phyloP scores from a whole-genome alignment of 2,113 vertebrate species.

The Bostrychus sinensis region DNA sequence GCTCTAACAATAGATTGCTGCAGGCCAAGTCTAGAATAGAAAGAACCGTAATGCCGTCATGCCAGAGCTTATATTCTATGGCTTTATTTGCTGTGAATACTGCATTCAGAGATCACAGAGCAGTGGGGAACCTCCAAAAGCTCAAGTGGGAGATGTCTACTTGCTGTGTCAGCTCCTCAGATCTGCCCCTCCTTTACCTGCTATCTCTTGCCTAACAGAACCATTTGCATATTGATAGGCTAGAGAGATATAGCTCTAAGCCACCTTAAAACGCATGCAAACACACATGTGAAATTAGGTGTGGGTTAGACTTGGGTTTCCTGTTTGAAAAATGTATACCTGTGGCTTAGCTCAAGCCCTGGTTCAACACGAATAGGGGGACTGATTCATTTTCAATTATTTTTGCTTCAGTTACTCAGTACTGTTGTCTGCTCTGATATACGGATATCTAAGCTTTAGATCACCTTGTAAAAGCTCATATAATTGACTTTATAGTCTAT shows the following conservation, averaged over 20 bases:
- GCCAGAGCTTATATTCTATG: slow-evolving; percentile 21
- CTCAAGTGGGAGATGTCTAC: slow-evolving; percentile 12
- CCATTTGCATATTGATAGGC: slow-evolving; percentile 66
- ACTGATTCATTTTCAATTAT: slow-evolving; percentile 14
- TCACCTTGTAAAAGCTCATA: background rate
- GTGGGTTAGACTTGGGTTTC: slow-evolving; percentile 7
- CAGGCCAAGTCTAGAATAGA: slow-evolving; percentile 41
- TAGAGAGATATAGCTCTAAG: slow-evolving; percentile 27
- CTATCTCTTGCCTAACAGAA: slow-evolving; percentile 12
- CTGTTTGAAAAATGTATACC: slow-evolving; percentile 12
- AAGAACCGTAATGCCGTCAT: slow-evolving; percentile 22
- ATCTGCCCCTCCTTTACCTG: slow-evolving; percentile 38
- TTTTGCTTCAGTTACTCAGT: background rate
- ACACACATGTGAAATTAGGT: slow-evolving; percentile 42
- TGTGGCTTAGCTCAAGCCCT: slow-evolving; percentile 30
- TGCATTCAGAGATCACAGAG: slow-evolving; percentile 18
- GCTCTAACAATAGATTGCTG: slow-evolving; percentile 41
- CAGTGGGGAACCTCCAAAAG: slow-evolving; percentile 24
- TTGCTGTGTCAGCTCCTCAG: slow-evolving; percentile 56
- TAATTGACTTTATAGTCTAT: too few species aligned
- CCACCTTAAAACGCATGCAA: slow-evolving; percentile 54
- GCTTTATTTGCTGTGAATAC: slow-evolving; percentile 39
- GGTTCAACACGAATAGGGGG: slow-evolving; percentile 5
- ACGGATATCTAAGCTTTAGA: background rate
- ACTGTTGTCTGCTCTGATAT: background rate